These are phyloP conservation scores for Pseudomyrmex flavicornis DNA, from an alignment of 1,140 invertebrate genomes.

Conservation along the genomic window DNA sequence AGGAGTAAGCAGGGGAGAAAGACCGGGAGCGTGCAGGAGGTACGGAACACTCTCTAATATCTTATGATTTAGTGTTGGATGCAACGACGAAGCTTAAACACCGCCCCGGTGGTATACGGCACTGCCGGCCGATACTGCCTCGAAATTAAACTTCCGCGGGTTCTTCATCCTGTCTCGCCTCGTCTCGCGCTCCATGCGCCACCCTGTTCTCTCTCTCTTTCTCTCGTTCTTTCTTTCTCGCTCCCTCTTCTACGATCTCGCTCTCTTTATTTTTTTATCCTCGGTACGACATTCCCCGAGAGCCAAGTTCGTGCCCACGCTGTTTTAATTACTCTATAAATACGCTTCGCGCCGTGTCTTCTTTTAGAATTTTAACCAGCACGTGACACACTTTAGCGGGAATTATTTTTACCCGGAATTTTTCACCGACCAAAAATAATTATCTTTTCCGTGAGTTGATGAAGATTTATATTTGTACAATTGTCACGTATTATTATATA, in stretches of 20 bases:
- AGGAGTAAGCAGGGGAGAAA: not conserved
- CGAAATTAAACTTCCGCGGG: slow-evolving; percentile 81
- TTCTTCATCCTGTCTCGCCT: slow-evolving; percentile 52
- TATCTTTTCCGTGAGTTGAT: not conserved
- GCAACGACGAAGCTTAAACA: slow-evolving; percentile 79
- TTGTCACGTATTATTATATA: not conserved
- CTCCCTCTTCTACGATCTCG: not conserved
- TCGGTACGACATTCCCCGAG: slow-evolving; percentile 45
- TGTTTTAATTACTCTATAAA: slow-evolving; percentile 69
- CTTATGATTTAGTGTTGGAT: slow-evolving; percentile 83
- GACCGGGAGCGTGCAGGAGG: slow-evolving; percentile 37
- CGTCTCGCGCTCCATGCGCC: slow-evolving; percentile 50
- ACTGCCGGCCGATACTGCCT: slow-evolving; percentile 74
- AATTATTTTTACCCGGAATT: not conserved
- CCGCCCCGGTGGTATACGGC: slow-evolving; percentile 60
- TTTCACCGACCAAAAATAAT: slow-evolving; percentile 15
- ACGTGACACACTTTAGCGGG: slow-evolving; percentile 1
- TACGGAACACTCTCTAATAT: slow-evolving; percentile 79
- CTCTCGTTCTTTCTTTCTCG: slow-evolving; percentile 5
- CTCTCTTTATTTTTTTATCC: slow-evolving; percentile 9
- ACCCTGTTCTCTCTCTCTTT: not conserved
- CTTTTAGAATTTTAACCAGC: slow-evolving; percentile 44
- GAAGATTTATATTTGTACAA: not conserved
- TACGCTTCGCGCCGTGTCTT: slow-evolving; percentile 16
- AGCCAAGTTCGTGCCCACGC: slow-evolving; percentile 57